Evolutionary conservation across 2,888 invertebrate species (phyloP).

Genomic region (Apotomis betuletana): DNA sequence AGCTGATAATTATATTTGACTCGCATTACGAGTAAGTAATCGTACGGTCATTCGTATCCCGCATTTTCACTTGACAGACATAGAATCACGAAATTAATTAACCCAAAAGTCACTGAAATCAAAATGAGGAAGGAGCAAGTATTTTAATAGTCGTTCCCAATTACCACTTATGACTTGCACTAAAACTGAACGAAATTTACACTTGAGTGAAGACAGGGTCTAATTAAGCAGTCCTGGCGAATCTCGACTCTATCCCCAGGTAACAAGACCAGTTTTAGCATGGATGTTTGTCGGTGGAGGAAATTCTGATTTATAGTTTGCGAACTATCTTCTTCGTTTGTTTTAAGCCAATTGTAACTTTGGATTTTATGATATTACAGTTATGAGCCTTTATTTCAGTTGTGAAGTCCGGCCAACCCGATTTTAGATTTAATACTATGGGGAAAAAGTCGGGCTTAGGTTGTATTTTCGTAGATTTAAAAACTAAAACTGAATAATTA

Average conservation of each 20-base stretch:
- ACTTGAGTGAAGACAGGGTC: slow-evolving; percentile 59
- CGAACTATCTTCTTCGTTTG: slow-evolving; percentile 63
- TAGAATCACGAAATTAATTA: neutral
- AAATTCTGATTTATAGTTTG: slow-evolving; percentile 65
- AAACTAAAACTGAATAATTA: neutral
- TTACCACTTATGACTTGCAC: slow-evolving; percentile 47
- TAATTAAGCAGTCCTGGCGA: slow-evolving; percentile 46
- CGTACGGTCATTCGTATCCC: no score
- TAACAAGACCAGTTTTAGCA: slow-evolving; percentile 26
- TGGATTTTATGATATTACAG: slow-evolving; percentile 51
- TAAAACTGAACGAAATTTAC: slow-evolving; percentile 59
- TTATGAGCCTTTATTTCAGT: slow-evolving; percentile 40
- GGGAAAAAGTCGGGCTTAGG: neutral
- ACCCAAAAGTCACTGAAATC: neutral
- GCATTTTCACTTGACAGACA: neutral
- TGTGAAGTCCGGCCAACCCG: slow-evolving; percentile 6
- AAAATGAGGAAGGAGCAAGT: slow-evolving; percentile 17
- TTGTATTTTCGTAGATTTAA: neutral
- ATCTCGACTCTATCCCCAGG: slow-evolving; percentile 53
- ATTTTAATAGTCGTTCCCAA: slow-evolving; percentile 34
- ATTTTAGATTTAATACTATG: slow-evolving; percentile 5
- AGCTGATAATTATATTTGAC: no score
- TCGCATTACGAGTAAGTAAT: no score
- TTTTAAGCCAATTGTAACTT: slow-evolving; percentile 64
- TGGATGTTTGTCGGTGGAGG: slow-evolving; percentile 18